Evolutionary conservation across 2,797 vertebrate genomes (phyloP), one percentile per base, ranked within the genome.

Genomic region (Periparus ater): DNA sequence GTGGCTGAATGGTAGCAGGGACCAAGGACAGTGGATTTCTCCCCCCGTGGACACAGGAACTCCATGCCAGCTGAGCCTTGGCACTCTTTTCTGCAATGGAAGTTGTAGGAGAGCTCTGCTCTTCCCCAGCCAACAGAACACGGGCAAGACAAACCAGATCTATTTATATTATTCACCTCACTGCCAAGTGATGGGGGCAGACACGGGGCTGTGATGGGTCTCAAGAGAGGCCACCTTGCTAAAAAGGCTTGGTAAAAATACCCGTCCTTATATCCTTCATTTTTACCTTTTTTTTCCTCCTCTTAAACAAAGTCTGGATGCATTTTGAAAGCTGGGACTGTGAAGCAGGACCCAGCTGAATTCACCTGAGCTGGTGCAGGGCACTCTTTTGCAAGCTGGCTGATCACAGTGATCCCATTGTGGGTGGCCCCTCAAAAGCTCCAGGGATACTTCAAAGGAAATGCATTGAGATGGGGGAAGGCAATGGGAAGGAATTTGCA

Each of bases 371-470:
- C 36, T 83, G 68, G 23, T 38, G 44, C 47, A 75, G 84, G 79
- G 51, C 70, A 48, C 19, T 73, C 29, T 36, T 92, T 32, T 66
- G 51, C 76, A 90, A 71, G 36, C 73, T 84, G 91, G 51, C 19
- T 84, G 58, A 81, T 93, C 79, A 76, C 58, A 40, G 62, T 1
- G 16, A 83, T 53, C 32, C 51, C 79, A 66, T 2, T 42, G 44
- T 2, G 18, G 42, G 57, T 73, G 92, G 77, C 42, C 65, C 42
- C 32, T 57, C 14, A 6, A 60, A 63, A 88, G 30, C 91, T 82
- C 73, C 45, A 50, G 91, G 89, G 73, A 79, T 6, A 96, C 92
- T 96, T 96, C 96, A 97, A 96, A 96, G 89, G 53, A 88, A 91
- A 86, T 1, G 1, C 42, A 62, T 4, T 54, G 44, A 92, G 29